A percentile compares a stretch with the other conserved stretches of the same genome.
phyloP scores from a whole-genome alignment of 2,888 invertebrate genomes.

The Limnephilus rhombicus region DNA sequence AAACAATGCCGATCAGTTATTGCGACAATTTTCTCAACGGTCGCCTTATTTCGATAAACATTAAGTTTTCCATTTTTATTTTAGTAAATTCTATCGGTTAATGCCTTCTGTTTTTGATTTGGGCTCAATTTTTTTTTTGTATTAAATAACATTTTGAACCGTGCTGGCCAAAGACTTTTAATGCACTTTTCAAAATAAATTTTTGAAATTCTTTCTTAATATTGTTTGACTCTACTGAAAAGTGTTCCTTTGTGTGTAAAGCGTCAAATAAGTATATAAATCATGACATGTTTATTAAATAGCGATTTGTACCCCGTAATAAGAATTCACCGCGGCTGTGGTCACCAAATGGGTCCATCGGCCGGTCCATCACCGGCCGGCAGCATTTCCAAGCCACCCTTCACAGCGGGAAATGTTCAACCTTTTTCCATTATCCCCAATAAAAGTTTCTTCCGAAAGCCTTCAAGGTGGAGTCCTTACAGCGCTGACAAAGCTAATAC shows the following conservation, averaged over 20 bases:
- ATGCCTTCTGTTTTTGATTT: not conserved
- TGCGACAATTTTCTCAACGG: not conserved
- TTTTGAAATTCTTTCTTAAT: not conserved
- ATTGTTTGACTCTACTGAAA: not conserved
- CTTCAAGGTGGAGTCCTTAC: constrained; percentile 42
- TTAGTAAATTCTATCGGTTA: not conserved
- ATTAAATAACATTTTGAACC: not conserved
- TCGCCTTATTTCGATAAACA: not conserved
- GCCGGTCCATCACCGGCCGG: not conserved
- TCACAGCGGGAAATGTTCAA: constrained; percentile 38
- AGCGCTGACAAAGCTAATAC: constrained; percentile 58
- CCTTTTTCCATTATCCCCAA: constrained; percentile 58
- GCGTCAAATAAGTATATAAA: not conserved
- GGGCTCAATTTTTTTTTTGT: not conserved
- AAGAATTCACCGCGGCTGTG: constrained; percentile 29
- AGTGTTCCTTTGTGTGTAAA: not conserved
- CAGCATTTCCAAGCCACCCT: constrained; percentile 18
- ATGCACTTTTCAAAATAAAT: not conserved
- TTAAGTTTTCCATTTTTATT: not conserved
- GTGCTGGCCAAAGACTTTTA: not conserved
- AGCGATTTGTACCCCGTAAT: constrained; percentile 40
- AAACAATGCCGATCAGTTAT: not conserved
- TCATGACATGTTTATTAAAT: constrained; percentile 51
- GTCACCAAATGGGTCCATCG: constrained; percentile 35
- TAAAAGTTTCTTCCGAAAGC: constrained; percentile 52